These are phyloP conservation scores for Apis cerana DNA, from an alignment of 1,140 invertebrate species.

Conservation along the genomic window DNA sequence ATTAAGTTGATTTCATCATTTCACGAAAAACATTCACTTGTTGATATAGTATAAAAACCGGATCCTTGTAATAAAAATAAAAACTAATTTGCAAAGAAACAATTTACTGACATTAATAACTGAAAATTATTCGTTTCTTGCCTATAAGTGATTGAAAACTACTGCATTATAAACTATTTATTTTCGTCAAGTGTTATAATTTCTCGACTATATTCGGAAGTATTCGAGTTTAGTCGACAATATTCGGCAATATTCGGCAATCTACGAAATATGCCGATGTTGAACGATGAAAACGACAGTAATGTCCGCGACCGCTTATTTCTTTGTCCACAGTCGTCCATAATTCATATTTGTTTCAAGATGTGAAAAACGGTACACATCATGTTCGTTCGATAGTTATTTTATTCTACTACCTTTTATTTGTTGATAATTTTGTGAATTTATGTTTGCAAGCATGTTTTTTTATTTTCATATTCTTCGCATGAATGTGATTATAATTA, in stretches of 20 bases:
- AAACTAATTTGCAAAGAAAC: background rate
- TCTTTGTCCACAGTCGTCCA: background rate
- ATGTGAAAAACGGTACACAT: background rate
- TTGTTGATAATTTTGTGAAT: background rate
- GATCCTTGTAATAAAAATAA: background rate
- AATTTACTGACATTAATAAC: background rate
- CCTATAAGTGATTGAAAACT: background rate
- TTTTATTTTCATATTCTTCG: background rate
- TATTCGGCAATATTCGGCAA: background rate
- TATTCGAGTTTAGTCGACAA: background rate
- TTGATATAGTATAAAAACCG: background rate
- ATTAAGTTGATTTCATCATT: background rate
- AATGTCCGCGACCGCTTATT: slow-evolving; percentile 13
- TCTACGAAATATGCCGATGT: background rate
- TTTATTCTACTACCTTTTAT: background rate
- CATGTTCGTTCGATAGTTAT: background rate
- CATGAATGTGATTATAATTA: background rate
- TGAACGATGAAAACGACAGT: slow-evolving; percentile 21
- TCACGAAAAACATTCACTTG: background rate
- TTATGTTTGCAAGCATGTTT: background rate
- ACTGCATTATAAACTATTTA: background rate
- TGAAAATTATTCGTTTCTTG: background rate
- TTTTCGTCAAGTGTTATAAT: background rate
- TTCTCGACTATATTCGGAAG: background rate
- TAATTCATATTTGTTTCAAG: background rate